These are phyloP conservation scores for Notechis scutatus DNA, from an alignment of 2,113 vertebrate genomes.

Conservation along the genomic window DNA sequence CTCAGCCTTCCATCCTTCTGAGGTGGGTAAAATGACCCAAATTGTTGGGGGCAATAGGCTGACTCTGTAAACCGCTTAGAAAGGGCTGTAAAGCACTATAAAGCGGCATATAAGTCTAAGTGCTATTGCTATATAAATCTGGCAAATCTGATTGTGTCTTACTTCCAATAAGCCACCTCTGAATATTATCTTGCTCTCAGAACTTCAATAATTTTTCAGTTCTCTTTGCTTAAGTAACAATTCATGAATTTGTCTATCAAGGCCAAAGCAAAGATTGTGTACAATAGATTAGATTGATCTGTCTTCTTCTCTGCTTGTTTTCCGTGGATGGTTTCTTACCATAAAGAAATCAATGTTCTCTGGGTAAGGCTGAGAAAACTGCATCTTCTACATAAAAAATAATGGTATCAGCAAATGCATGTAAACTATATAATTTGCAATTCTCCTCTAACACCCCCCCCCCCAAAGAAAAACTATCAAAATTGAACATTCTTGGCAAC, in stretches of 20 bases:
- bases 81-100: no score
- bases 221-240: neutral
- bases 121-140: neutral
- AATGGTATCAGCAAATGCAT: neutral
- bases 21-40: no score
- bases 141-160: neutral
- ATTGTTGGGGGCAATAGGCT: no score
- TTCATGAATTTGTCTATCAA: neutral
- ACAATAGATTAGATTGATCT: neutral
- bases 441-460: neutral
- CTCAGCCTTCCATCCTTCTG: no score
- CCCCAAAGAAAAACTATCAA: neutral
- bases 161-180: neutral
- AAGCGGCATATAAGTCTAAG: no score
- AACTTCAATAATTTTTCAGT: neutral
- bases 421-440: neutral
- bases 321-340: neutral
- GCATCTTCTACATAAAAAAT: neutral
- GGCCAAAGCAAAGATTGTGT: neutral
- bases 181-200: neutral
- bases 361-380: neutral
- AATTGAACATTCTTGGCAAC: neutral
- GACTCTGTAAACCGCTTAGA: no score
- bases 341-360: neutral
- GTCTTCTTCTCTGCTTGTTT: neutral